Evolutionary conservation across 2,888 invertebrate genomes (phyloP), one percentile per base, ranked within the genome.

Genomic region (Aquatica leii): DNA sequence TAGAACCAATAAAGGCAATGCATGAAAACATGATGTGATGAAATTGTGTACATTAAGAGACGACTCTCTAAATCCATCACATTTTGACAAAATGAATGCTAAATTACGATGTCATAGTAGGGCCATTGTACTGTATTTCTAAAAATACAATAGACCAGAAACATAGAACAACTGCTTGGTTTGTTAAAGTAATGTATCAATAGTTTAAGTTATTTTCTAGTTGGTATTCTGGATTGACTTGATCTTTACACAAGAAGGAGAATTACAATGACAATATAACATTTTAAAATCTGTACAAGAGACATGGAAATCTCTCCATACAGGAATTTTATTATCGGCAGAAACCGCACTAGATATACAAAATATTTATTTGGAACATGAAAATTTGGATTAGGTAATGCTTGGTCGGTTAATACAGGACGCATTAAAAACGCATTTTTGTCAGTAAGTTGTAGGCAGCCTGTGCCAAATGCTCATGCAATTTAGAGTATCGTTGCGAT

Each of bases 21-120:
- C 14, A 43, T 12, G 43, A 43, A 43, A 43, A 2, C n/a, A 9
- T 6, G 43, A 14, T 18, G 18, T 43, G 2, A 14, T 43, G 9
- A 43, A 43, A 43, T 17, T 43, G 9, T 43, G 43, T 14, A 6
- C 43, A 12, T 15, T 2, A 43, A 4, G 2, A 24, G 24, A 24
- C 24, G 24, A 24, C 24, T 4, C 24, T 24, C 24, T 37, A 37
- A 37, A 11, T 12, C 37, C 37, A 3, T 12, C n/a, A 37, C 37
- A 37, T 37, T 37, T 37, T 37, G 37, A 37, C 14, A 37, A 37
- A 37, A 37, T 37, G 37, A 37, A 37, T 37, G 37, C 24, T 24
- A 24, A 24, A 24, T 6, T 24, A 4, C 4, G 24, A 24, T 6
- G 24, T 24, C 24, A 24, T 6, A 6, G 24, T 6, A 24, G 24